Percentiles rank a stretch among this genome's conserved stretches.
phyloP scores from a whole-genome alignment of 1,140 invertebrate species.

The Habropoda laboriosa region DNA sequence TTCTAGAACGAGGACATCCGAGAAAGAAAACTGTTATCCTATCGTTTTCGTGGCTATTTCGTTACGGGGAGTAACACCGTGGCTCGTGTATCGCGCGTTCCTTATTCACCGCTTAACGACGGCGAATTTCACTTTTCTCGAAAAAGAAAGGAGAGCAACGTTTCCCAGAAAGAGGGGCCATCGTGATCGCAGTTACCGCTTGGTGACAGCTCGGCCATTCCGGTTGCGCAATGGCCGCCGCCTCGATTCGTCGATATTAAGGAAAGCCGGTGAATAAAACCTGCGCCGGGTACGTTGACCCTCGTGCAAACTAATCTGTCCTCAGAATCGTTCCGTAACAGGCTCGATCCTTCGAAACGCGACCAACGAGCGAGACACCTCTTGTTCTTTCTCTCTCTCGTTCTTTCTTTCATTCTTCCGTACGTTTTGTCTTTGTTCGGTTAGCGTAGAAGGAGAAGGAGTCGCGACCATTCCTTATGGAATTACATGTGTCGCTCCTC shows the following conservation, averaged over 20 bases:
- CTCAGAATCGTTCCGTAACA: slow-evolving; percentile 52
- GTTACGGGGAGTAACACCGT: too few species aligned
- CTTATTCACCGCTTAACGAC: not conserved
- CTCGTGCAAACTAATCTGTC: slow-evolving; percentile 48
- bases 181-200: not conserved
- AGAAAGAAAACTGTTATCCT: too few species aligned
- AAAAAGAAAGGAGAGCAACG: not conserved
- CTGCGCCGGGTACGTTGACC: slow-evolving; percentile 40
- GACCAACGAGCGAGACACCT: not conserved
- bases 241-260: slow-evolving; percentile 27
- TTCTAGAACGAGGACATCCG: too few species aligned
- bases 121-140: not conserved
- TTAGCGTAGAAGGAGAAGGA: too few species aligned
- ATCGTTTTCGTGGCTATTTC: too few species aligned
- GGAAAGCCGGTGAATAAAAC: slow-evolving; percentile 1
- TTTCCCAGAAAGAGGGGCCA: not conserved
- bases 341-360: slow-evolving; percentile 33
- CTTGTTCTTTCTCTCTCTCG: not conserved
- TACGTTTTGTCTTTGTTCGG: too few species aligned
- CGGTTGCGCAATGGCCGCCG: slow-evolving; percentile 9
- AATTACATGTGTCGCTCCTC: slow-evolving; percentile 34
- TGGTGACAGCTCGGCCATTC: not conserved
- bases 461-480: slow-evolving; percentile 51
- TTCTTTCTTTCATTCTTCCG: not conserved
- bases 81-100: too few species aligned